Base-by-base conservation (phyloP, 2,113 vertebrate genomes). In the Pitta sordida region DNA sequence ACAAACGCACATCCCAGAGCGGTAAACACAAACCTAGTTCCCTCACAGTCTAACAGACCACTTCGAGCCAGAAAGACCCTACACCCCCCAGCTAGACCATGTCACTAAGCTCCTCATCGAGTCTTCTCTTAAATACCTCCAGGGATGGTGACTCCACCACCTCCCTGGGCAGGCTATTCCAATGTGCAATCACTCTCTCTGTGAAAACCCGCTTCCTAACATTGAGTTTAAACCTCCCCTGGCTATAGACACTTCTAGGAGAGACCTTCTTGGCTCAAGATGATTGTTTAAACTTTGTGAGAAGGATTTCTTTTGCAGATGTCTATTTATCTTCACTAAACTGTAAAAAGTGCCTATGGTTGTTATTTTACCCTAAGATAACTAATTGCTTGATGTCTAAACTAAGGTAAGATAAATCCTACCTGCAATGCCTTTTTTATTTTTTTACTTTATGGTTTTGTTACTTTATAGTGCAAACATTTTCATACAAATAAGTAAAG, bases 311-410 rank as follows among this genome's bases (percentile, higher is more conserved):
- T 15, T 80, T 91, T 80, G 32, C 53, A 65, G 29, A 12, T 69
- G 20, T 75, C 41, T 73, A 83, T 94, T 94, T 90, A 85, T 88
- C 91, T 94, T 91, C 85, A 91, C 67, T 85, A 85, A 86, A 12
- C 8, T 73, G 44, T 30, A 63, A 63, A 76, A 94, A 76, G 41
- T 69, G 19, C 7, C 29, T 43, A 58, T 24, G 37, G 48, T 88
- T 15, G 85, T 87, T 85, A 79, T 83, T 58, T 79, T 90, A 83
- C 8, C 48, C 27, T 51, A 36, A 82, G 10, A 91, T 75, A 91
- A 73, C 44, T 65, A 83, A 83, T 58, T 76, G 41, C 53, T 91
- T 65, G 30, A 46, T 83, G 58, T 88, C 67, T 90, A 90, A 94
- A 32, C 32, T 51, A 62, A 85, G 29, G 46, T 73, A 69, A 85